phyloP scores from a whole-genome alignment of 2,888 invertebrate genomes.

The Sinohyriopsis cumingii region DNA sequence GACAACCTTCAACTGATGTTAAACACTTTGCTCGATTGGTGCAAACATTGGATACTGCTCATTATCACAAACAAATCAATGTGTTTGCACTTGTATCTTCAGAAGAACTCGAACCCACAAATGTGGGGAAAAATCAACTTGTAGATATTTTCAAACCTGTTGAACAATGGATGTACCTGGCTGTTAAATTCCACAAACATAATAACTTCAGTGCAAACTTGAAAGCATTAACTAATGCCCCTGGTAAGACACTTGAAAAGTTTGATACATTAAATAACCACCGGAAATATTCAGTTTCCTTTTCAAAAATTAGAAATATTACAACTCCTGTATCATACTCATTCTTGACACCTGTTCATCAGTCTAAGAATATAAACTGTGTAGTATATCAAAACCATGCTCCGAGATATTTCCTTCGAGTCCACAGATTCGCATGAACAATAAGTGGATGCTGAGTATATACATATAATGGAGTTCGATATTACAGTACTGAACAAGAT shows the following conservation, averaged over 20 bases:
- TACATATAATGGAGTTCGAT: slow-evolving; percentile 14
- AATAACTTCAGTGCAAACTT: background rate
- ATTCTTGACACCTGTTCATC: slow-evolving; percentile 8
- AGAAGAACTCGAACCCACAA: slow-evolving; percentile 1
- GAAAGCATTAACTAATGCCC: slow-evolving; percentile 4
- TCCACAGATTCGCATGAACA: slow-evolving; percentile 19
- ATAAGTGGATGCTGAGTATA: slow-evolving; percentile 15
- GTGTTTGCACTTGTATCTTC: slow-evolving; percentile 4
- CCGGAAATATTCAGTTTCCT: slow-evolving; percentile 7
- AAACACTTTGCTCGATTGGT: slow-evolving; percentile 3
- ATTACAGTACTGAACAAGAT: slow-evolving; percentile 18
- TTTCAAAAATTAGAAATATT: slow-evolving; percentile 11
- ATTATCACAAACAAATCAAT: slow-evolving; percentile 10
- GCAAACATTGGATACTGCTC: slow-evolving; percentile 9
- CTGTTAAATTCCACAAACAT: slow-evolving; percentile 7
- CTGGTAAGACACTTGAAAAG: background rate
- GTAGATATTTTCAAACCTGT: background rate
- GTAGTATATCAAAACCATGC: background rate
- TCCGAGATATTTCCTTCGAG: slow-evolving; percentile 14
- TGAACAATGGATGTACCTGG: slow-evolving; percentile 8
- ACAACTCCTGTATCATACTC: slow-evolving; percentile 10
- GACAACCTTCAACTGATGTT: background rate
- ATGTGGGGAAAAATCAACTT: background rate
- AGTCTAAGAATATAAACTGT: slow-evolving; percentile 14
- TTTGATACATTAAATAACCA: slow-evolving; percentile 7